Evolutionary conservation across 2,888 invertebrate genomes (phyloP).

Genomic region (Ochlodes sylvanus): DNA sequence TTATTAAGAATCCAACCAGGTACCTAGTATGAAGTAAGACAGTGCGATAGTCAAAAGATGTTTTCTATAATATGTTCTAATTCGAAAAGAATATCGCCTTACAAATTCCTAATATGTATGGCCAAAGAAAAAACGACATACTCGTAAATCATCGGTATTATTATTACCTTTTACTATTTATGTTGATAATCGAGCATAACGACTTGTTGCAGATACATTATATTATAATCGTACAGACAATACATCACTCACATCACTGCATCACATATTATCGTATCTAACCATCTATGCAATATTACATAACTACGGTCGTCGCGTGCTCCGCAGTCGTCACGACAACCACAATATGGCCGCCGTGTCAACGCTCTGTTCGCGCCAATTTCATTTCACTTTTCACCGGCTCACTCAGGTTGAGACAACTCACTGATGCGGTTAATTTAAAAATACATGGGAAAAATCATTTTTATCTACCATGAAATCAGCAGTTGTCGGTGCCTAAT

Average conservation of each 20-base stretch:
- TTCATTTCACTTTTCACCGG: conserved; percentile 51
- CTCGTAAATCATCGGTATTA: too few relatives aligned
- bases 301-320: conserved; percentile 28
- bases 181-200: neutral
- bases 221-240: conserved; percentile 13
- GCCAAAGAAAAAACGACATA: conserved; percentile 18
- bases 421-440: conserved; percentile 22
- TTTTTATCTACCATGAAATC: conserved; percentile 18
- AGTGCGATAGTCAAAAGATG: too few relatives aligned
- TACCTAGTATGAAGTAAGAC: too few relatives aligned
- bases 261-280: neutral
- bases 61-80: too few relatives aligned
- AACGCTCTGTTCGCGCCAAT: conserved; percentile 49
- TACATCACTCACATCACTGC: neutral
- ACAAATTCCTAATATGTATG: too few relatives aligned
- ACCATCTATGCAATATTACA: conserved; percentile 26
- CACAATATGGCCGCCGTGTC: conserved; percentile 49
- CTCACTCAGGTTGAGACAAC: conserved; percentile 12
- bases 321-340: conserved; percentile 46
- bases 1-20: too few relatives aligned
- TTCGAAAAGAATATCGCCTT: too few relatives aligned
- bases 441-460: conserved; percentile 19
- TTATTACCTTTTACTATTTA: neutral
- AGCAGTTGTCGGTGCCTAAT: conserved; percentile 7
- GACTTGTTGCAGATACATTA: conserved; percentile 18